Base-by-base conservation (phyloP, 2,888 invertebrate genomes). In the Mimumesa dahlbomi region DNA sequence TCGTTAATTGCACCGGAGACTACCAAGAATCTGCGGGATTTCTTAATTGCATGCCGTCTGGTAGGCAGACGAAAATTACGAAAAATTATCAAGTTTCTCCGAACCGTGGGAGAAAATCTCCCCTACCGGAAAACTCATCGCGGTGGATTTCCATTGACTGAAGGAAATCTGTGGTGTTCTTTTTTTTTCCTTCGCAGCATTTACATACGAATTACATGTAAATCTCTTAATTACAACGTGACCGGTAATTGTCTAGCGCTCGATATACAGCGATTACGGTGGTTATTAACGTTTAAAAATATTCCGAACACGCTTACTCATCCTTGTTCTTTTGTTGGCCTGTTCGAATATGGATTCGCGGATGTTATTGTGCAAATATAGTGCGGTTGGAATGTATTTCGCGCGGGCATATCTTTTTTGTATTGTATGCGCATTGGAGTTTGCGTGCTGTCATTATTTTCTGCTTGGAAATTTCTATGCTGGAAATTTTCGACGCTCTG, bases 21-120 rank as follows among this genome's bases (percentile, higher is more conserved):
- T 85, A 87, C 85, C 85, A 77, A 80, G 87, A 87, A 87, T 87
- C 86, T 84, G 87, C 73, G 85, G 82, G 87, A 87, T 87, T 86
- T 80, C 85, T 86, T 86, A 87, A 87, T 87, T 87, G 85, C 85
- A 72, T 75, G 70, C 79, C 38, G 74, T 68, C 73, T 66, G 67
- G 58, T 19, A 29, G 45, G 6, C 62, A 46, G 63, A 50, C 69
- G 42, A 58, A 57, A 59, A 53, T 73, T 34, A 25, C 31, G 16
- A 13, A 14, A 5, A 21, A 19, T 29, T 25, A 22, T 25, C 18
- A 42, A 13, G 29, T 13, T 18, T 29, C 29, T 19, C 19, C 3
- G n/a, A n/a, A n/a, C 9, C 59, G 22, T 61, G 50, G 45, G 43
- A 61, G 62, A 43, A 54, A 46, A 59, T 11, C 42, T 40, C 7